Base-by-base conservation (phyloP, 2,797 vertebrate genomes). In the Melanotaenia parkinsoni region DNA sequence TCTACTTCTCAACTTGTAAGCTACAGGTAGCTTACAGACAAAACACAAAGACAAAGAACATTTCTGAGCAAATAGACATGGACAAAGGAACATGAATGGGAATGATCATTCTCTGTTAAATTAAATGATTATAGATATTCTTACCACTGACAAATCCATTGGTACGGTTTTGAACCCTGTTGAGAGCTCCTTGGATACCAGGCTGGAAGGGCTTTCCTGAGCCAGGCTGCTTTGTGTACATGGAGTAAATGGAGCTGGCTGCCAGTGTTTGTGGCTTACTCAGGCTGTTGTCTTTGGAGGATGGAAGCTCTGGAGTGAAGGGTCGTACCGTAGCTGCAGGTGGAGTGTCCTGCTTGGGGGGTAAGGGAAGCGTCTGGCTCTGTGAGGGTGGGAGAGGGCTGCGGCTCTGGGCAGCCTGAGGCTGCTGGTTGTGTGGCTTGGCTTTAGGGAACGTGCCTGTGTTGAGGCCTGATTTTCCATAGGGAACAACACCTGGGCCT, bases 171-270 rank as follows among this genome's bases (percentile, higher is more conserved):
- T 98, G 97, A 0, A 94, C 75, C 74, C 96, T 94, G 0, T 85
- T 95, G 78, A 97, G 76, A 0, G 94, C 90, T 0, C 95, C 95
- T 79, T 96, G 97, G 58, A 96, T 86, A 0, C 89, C 90, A 58
- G 95, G 93, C 69, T 94, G 96, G 88, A 96, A 95, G 81, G 94
- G 93, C 69, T 97, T 98, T 1, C 93, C 95, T 0, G 94, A 87
- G 1, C 93, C 94, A 50, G 95, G 87, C 70, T 96, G 97, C 76
- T 99, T 95, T 0, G 98, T 99, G 77, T 99, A 99, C 97, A 99
- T 98, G 82, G 96, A 97, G 76, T 98, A 98, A 84, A 99, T 99
- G 32, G 97, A 99, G 89, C 97, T 99, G 58, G 96, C 88, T 0
- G 96, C 95, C 80, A 97, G 89, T 0, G 94, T 98, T 79, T 96